Evolutionary conservation across 2,113 vertebrate genomes (phyloP), one percentile per base, ranked within the genome.

Genomic region (Blennius ocellaris): DNA sequence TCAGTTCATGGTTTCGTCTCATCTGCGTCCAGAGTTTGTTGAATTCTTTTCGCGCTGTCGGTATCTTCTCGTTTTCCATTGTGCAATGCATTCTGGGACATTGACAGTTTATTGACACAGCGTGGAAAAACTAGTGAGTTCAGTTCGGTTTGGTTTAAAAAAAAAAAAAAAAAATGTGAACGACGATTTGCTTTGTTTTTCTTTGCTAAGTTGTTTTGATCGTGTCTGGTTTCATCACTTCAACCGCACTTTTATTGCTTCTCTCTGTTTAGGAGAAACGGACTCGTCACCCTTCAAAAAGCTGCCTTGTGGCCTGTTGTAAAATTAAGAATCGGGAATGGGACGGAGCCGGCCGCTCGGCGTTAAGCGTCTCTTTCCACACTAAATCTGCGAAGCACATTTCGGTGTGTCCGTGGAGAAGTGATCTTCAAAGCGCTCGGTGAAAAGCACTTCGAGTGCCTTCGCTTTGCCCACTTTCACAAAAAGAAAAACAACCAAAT

Each of bases 11-110:
- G 62, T 71, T 47, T 63, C 65, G 53, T 70, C 80, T 82, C 57
- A 7, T 0, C 53, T 58, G 61, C 76, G 62, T 76, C 50, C 56
- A 57, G 16, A 56, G 54, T 72, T 16, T 54, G 17, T 72, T 54
- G 30, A 55, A 86, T 84, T 84, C 0, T 11, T 45, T 88, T 77
- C 69, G 81, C 86, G 83, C 83, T 88, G 83, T 70, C 63, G 41
- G 6, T 15, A 44, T 15, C 17, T 55, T 59, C 0, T 15, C 21
- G 16, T 56, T 49, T 63, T 56, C 39, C 61, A 8, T 52, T 53
- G 45, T 58, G 73, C 70, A 64, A 53, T 70, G 69, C 54, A 69
- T 63, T 65, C 37, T 65, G 53, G 57, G 59, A 58, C 16, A 69
- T 16, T 36, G 2, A 37, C 16, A 52, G 40, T 73, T 64, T 15